Base-by-base conservation (phyloP, 2,797 vertebrate species). In the Sebastes iracundus region DNA sequence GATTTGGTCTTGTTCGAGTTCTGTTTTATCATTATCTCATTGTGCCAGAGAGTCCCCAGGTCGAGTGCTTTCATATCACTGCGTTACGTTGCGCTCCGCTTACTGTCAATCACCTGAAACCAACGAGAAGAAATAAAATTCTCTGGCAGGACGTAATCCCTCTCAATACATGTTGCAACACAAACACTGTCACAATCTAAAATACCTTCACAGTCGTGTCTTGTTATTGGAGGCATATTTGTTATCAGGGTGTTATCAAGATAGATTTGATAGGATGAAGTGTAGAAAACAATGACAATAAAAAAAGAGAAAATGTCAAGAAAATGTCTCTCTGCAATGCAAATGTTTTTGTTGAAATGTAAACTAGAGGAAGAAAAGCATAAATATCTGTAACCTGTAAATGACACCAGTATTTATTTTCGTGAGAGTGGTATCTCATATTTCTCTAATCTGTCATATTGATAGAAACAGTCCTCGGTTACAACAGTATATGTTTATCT, bases 21-120 rank as follows among this genome's bases (percentile, higher is more conserved):
- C 76, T 77, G 75, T 85, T 82, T 88, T 90, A 88, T 90, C 78
- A 85, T 90, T 85, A 92, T 92, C 87, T 88, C 84, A 88, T 81
- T 90, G 88, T 90, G 77, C 81, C 87, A 86, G 83, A 69, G 73
- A 86, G 79, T 88, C 82, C 82, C 89, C 82, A 88, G 86, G 82
- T 92, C 80, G 85, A 90, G 79, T 82, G 85, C 81, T 90, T 93
- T 91, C 80, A 80, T 88, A 90, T 91, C 80, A 59, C 69, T 14
- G 75, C 46, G 27, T 72, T 78, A 72, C 82, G 85, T 82, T 89
- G 88, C 81, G 75, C 82, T 69, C 38, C 66, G 53, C 80, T 92
- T 82, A 69, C 87, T 88, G 90, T 92, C 88, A 88, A 79, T 90
- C 88, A 83, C 85, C 82, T 86, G 84, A 87, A 85, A 85, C 70